Evolutionary conservation across 1,140 invertebrate species (phyloP).

Genomic region (Lordiphosa clarofinis): DNA sequence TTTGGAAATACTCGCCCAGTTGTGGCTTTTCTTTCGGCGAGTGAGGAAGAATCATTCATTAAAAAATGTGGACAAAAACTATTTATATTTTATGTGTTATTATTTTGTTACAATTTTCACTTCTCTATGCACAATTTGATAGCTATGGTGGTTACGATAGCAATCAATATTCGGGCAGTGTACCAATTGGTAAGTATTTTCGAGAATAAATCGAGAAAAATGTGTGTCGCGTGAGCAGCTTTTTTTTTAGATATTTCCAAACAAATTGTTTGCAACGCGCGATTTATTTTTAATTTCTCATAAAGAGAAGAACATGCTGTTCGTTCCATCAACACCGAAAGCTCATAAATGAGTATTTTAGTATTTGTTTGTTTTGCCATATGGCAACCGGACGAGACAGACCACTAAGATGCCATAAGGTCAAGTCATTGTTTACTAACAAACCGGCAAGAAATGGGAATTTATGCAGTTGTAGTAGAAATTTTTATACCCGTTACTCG

Average conservation of each 20-base stretch:
- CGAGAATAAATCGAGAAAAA: slow-evolving; percentile 18
- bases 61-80: slow-evolving; percentile 32
- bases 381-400: slow-evolving; percentile 30
- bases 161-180: slow-evolving; percentile 37
- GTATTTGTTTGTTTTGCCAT: slow-evolving; percentile 68
- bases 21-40: slow-evolving; percentile 31
- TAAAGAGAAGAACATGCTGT: slow-evolving; percentile 66
- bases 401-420: slow-evolving; percentile 34
- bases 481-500: too few species aligned
- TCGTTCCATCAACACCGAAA: slow-evolving; percentile 72
- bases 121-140: slow-evolving; percentile 33
- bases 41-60: slow-evolving; percentile 10
- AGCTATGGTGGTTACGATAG: slow-evolving; percentile 32
- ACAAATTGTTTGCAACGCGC: slow-evolving; percentile 33
- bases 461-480: slow-evolving; percentile 2
- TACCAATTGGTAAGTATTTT: slow-evolving; percentile 61
- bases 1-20: slow-evolving; percentile 48
- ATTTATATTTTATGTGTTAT: slow-evolving; percentile 14
- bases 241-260: slow-evolving; percentile 28
- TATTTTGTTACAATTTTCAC: slow-evolving; percentile 6
- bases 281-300: slow-evolving; percentile 75
- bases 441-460: slow-evolving; percentile 38
- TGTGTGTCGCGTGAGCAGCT: slow-evolving; percentile 28
- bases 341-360: slow-evolving; percentile 66
- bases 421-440: slow-evolving; percentile 70